A percentile compares a stretch with the other conserved stretches of the same genome.
phyloP scores from a whole-genome alignment of 2,888 invertebrate genomes.

The Lithophane semibrunnea region DNA sequence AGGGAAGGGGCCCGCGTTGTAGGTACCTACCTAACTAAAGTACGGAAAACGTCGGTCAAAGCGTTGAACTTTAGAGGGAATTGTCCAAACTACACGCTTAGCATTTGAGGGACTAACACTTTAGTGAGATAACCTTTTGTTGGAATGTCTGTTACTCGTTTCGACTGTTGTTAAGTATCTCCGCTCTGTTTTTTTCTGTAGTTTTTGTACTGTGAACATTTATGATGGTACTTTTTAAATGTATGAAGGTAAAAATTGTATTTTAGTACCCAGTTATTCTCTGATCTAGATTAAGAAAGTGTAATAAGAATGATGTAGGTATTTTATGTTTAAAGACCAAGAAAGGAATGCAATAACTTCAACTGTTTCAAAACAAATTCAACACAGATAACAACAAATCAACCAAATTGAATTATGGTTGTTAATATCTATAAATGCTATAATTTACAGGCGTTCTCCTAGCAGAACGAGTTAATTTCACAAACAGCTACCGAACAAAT shows the following conservation, averaged over 20 bases:
- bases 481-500: conserved; percentile 66
- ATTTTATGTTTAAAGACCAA: not conserved
- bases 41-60: conserved; percentile 74
- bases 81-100: conserved; percentile 72
- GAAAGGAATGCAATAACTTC: not conserved
- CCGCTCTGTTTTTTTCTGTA: conserved; percentile 29
- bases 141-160: conserved; percentile 70
- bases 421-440: conserved; percentile 37
- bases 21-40: conserved; percentile 71
- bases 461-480: conserved; percentile 53
- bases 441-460: conserved; percentile 48
- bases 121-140: conserved; percentile 71
- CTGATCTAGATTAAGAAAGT: conserved; percentile 6
- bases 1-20: conserved; percentile 71
- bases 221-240: conserved; percentile 8
- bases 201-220: conserved; percentile 8
- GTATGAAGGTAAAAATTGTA: not conserved
- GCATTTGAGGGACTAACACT: conserved; percentile 71
- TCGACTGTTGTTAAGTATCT: conserved; percentile 53
- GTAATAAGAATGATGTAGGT: not conserved
- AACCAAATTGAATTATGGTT: conserved; percentile 22
- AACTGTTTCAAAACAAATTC: conserved; percentile 5
- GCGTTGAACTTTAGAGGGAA: conserved; percentile 76
- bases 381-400: not conserved
- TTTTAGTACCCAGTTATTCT: not conserved